Evolutionary conservation across 2,113 vertebrate genomes (phyloP).

Genomic region (Pitta sordida): DNA sequence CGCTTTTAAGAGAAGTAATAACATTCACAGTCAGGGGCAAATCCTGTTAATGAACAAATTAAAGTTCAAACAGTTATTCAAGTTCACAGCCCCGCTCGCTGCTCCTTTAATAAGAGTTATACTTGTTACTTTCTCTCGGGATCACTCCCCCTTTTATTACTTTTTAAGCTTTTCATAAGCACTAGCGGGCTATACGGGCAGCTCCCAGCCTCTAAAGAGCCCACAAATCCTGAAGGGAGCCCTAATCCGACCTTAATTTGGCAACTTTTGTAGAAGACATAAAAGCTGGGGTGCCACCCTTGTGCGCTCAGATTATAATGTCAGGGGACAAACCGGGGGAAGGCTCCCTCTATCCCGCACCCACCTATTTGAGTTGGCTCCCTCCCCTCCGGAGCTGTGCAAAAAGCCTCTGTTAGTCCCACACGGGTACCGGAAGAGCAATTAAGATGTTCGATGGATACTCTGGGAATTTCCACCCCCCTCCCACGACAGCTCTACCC

Average conservation of each 20-base stretch:
- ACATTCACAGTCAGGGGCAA: conserved; percentile 83
- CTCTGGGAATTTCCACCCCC: not conserved
- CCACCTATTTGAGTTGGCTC: not conserved
- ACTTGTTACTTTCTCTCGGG: conserved; percentile 77
- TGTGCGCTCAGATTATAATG: conserved; percentile 44
- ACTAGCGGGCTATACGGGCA: conserved; percentile 50
- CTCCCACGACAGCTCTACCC: not conserved
- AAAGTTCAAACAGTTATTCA: conserved; percentile 85
- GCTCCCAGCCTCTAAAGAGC: conserved; percentile 65
- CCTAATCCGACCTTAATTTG: conserved; percentile 80
- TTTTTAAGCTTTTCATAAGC: conserved; percentile 81
- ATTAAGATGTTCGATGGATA: not conserved
- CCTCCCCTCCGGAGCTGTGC: not conserved
- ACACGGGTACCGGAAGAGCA: not conserved
- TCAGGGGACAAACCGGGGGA: not conserved
- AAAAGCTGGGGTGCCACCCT: conserved; percentile 69
- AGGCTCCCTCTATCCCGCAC: not conserved
- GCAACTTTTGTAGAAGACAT: conserved; percentile 79
- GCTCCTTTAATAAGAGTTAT: conserved; percentile 81
- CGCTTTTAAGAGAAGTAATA: conserved; percentile 78
- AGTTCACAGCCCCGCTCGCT: conserved; percentile 77
- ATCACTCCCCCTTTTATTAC: conserved; percentile 77
- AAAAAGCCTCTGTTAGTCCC: not conserved
- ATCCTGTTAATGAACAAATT: conserved; percentile 89
- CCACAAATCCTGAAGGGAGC: conserved; percentile 63